Percentiles rank a stretch among this genome's conserved stretches.
Conservation (phyloP, 2,888 invertebrate species). For the Torymus texanus region DNA sequence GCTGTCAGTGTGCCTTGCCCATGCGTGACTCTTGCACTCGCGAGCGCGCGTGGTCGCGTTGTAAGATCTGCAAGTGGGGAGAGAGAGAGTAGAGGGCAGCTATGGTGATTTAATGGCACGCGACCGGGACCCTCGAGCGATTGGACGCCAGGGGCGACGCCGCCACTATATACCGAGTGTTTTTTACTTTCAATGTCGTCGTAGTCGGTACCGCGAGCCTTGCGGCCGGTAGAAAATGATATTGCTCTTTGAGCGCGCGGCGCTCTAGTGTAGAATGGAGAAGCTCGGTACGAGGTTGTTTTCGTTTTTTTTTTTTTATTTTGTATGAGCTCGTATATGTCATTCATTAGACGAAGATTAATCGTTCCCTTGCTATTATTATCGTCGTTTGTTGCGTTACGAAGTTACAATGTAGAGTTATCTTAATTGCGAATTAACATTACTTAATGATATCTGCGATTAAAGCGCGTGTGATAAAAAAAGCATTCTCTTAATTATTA, state of each 20-base stretch:
- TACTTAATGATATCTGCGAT: no score
- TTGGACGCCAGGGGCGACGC: background rate
- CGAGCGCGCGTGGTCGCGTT: constrained; percentile 11
- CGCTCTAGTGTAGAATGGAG: no score
- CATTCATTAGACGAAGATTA: no score
- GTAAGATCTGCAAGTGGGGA: constrained; percentile 22
- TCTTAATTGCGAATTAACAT: no score
- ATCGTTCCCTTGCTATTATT: no score
- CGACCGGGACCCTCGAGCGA: constrained; percentile 6
- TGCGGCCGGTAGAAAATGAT: background rate
- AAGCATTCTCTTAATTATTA: background rate
- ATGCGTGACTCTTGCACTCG: constrained; percentile 34
- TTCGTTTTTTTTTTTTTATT: no score
- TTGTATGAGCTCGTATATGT: no score
- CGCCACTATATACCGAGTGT: background rate
- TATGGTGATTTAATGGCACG: constrained; percentile 47
- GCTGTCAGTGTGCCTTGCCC: constrained; percentile 24
- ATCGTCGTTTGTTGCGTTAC: no score
- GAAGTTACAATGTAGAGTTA: no score
- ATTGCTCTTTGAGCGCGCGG: background rate
- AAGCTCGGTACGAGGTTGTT: no score
- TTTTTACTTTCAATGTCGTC: constrained; percentile 13
- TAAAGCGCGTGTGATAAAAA: no score
- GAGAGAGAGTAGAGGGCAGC: constrained; percentile 8
- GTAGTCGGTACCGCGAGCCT: no score